Conservation (phyloP, 1,140 invertebrate genomes). For the Caenorhabditis brenneri region DNA sequence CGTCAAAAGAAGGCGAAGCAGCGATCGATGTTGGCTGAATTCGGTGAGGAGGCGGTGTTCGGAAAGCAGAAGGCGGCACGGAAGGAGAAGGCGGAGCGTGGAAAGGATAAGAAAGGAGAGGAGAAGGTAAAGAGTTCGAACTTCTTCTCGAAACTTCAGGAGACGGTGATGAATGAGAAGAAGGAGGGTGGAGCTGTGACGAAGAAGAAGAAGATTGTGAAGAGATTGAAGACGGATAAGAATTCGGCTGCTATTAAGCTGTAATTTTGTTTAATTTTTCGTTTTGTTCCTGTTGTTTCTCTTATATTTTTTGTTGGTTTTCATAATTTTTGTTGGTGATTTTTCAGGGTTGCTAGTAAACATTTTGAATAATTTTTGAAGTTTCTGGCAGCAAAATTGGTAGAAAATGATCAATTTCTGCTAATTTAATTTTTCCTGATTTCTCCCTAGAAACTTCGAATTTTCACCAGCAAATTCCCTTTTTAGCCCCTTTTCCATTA, state of each 20-base stretch:
- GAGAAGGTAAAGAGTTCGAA: constrained; percentile 53
- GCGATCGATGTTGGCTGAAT: constrained; percentile 62
- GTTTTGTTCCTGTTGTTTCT: no score
- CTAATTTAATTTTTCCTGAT: no score
- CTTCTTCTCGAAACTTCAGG: constrained; percentile 54
- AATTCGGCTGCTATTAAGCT: constrained; percentile 29
- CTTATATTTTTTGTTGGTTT: no score
- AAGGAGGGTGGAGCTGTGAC: not conserved
- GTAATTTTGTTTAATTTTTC: not conserved
- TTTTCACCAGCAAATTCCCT: no score
- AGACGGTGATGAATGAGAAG: constrained; percentile 29
- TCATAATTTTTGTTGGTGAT: no score
- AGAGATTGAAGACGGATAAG: constrained; percentile 14
- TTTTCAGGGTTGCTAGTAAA: no score
- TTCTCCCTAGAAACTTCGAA: no score
- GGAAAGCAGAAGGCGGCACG: constrained; percentile 14
- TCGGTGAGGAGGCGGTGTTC: constrained; percentile 40
- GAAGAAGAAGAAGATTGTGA: constrained; percentile 45
- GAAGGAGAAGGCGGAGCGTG: constrained; percentile 31
- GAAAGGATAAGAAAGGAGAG: constrained; percentile 14
- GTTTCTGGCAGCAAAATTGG: no score
- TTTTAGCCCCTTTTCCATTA: not conserved
- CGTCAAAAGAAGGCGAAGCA: constrained; percentile 85
- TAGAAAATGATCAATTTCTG: no score
- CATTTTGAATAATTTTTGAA: no score